Base-by-base conservation (phyloP, 2,113 vertebrate species). In the Gymnocephalus cernua region DNA sequence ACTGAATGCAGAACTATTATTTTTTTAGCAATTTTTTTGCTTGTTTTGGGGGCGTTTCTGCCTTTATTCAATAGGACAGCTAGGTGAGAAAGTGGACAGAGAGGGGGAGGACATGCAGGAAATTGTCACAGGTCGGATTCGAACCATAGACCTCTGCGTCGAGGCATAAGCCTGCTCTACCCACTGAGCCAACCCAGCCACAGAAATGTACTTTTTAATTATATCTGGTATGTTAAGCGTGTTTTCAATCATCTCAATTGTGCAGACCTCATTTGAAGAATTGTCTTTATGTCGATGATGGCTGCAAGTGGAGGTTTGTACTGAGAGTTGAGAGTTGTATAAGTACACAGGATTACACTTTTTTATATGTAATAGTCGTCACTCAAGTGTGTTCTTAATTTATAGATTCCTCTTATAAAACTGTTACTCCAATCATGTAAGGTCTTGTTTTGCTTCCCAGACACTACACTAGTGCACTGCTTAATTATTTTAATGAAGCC, bases 391-490 rank as follows among this genome's bases (percentile, higher is more conserved):
- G 41, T 41, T 48, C 73, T 54, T 63, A 62, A 80, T 78, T 59
- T 44, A 65, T 21, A 69, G 9, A 38, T 68, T 56, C 48, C 19
- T 21, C 23, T 65, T 68, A 51, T 45, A 50, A 35, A 57, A 12
- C 25, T 66, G n/a, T 79, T 68, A 29, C 18, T 76, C 8, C 6
- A 41, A 50, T 74, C 35, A 21, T 32, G 47, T 4, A 2, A 56
- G 25, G 65, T 41, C 35, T 80, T 78, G 59, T 16, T 83, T 71
- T 63, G 19, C n/a, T 62, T 80, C 54, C 61, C 11, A 23, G 27
- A 53, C 54, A 63, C 38, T 65, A 50, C 14, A 77, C 74, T 45
- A 73, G 35, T 21, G 48, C n/a, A 45, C 2, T 61, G 10, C 44
- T 32, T 48, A 53, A 71, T 74, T 77, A 72, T 56, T 61, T 35